Conservation (phyloP, 92 coral and sea anemone species). For the Porites evermanni region DNA sequence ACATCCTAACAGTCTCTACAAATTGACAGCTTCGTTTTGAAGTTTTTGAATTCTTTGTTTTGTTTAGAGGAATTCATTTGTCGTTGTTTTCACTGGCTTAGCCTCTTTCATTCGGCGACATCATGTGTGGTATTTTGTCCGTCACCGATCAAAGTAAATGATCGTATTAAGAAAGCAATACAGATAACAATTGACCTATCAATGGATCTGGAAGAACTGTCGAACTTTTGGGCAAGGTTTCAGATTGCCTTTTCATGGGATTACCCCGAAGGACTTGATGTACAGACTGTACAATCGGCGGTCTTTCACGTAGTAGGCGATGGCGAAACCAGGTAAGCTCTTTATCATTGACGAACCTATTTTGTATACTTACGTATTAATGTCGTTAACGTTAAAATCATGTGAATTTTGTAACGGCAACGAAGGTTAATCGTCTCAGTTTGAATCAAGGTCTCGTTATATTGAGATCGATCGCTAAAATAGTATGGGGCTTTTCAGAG, state of each 20-base stretch:
- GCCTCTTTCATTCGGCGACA: background rate
- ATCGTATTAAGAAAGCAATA: constrained; percentile 7
- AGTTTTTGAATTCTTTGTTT: constrained; percentile 19
- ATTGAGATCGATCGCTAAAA: background rate
- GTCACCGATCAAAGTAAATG: constrained; percentile 15
- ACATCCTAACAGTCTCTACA: constrained; percentile 3
- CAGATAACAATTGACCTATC: background rate
- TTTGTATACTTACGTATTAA: no score
- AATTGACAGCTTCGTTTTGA: constrained; percentile 7
- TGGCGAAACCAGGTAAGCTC: constrained; percentile 71
- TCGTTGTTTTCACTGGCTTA: constrained; percentile 6
- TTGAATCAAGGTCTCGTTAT: background rate
- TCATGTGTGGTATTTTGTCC: constrained; percentile 18
- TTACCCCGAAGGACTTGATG: constrained; percentile 85
- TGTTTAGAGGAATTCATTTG: constrained; percentile 26
- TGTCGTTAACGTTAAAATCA: background rate
- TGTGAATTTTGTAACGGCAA: constrained; percentile 1
- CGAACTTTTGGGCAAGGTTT: constrained; percentile 93
- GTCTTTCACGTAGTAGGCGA: constrained; percentile 92
- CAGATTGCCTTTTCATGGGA: constrained; percentile 92
- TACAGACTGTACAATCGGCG: constrained; percentile 84
- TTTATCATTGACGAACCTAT: background rate
- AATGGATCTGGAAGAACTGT: constrained; percentile 85
- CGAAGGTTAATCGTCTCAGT: background rate
- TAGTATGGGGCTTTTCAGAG: background rate